These are phyloP conservation scores for Eristalis arbustorum DNA, from an alignment of 2,888 invertebrate genomes.

Conservation along the genomic window DNA sequence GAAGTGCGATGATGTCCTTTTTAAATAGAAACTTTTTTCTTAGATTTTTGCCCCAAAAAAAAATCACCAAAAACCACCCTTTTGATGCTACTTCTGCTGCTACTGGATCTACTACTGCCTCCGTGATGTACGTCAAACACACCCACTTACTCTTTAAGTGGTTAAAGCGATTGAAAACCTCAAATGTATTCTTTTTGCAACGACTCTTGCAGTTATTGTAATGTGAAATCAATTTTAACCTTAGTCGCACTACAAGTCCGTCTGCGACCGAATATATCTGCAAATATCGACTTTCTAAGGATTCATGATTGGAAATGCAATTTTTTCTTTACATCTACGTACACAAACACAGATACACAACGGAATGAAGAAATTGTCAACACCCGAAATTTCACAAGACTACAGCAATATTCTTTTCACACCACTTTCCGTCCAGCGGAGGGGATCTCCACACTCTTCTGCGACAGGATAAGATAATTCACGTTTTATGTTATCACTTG, in stretches of 20 bases:
- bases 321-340: slow-evolving; percentile 15
- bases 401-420: slow-evolving; percentile 13
- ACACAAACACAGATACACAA: slow-evolving; percentile 51
- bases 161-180: slow-evolving; percentile 46
- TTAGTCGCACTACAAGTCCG: slow-evolving; percentile 37
- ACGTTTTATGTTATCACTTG: slow-evolving; percentile 13
- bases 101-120: slow-evolving; percentile 52
- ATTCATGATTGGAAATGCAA: slow-evolving; percentile 43
- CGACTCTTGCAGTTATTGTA: slow-evolving; percentile 18
- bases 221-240: slow-evolving; percentile 23
- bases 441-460: slow-evolving; percentile 7
- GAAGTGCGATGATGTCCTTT: slow-evolving; percentile 73
- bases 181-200: slow-evolving; percentile 39
- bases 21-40: slow-evolving; percentile 74
- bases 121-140: slow-evolving; percentile 74
- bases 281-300: slow-evolving; percentile 36
- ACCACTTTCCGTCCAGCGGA: slow-evolving; percentile 27
- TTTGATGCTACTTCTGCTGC: slow-evolving; percentile 46
- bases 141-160: slow-evolving; percentile 72
- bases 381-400: slow-evolving; percentile 64
- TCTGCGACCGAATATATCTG: slow-evolving; percentile 2
- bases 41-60: slow-evolving; percentile 20
- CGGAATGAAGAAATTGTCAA: slow-evolving; percentile 48
- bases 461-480: slow-evolving; percentile 14
- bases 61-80: slow-evolving; percentile 10